Evolutionary conservation across 2,888 invertebrate genomes (phyloP).

Genomic region (Conomelus anceps): DNA sequence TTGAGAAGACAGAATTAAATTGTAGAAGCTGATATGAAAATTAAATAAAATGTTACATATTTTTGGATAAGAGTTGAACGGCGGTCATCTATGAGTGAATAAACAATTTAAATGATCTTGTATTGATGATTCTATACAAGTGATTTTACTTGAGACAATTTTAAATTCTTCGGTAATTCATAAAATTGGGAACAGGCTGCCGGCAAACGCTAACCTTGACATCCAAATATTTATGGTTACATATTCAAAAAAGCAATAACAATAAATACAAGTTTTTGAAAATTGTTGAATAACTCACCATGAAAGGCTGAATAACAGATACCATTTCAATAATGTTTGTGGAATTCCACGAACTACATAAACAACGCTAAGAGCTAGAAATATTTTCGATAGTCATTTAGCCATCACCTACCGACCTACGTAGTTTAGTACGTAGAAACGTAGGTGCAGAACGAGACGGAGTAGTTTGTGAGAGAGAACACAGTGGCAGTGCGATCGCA

Average conservation of each 20-base stretch:
- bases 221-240: constrained; percentile 4
- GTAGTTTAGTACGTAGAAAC: neutral
- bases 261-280: neutral
- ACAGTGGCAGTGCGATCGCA: too few relatives aligned
- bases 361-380: neutral
- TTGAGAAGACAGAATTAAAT: too few relatives aligned
- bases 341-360: neutral
- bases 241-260: neutral
- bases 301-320: constrained; percentile 45
- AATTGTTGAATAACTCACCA: constrained; percentile 40
- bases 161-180: neutral
- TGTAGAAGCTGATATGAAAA: too few relatives aligned
- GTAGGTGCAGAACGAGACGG: neutral
- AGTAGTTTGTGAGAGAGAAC: neutral
- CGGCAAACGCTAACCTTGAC: neutral
- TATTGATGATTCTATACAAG: too few relatives aligned
- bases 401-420: neutral
- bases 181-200: neutral
- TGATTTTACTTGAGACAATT: neutral
- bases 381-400: neutral
- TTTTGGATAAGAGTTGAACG: too few relatives aligned
- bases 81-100: neutral
- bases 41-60: too few relatives aligned
- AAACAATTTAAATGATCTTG: too few relatives aligned
- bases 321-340: constrained; percentile 38